Percentiles rank a stretch among this genome's conserved stretches.
phyloP scores from a whole-genome alignment of 2,113 vertebrate species.

The Macquaria ambigua region DNA sequence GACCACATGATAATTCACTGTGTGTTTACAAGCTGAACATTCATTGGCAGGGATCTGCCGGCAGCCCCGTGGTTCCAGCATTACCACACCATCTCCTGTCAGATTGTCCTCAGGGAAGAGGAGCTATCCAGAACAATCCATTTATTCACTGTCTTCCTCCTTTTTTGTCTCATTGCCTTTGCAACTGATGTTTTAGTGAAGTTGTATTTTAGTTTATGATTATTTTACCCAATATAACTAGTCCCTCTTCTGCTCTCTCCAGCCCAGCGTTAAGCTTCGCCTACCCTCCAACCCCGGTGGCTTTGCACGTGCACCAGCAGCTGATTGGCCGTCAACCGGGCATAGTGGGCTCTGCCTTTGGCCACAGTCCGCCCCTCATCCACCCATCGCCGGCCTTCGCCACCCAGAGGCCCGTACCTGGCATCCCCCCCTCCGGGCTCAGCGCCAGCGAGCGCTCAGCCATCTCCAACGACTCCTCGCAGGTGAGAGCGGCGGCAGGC shows the following conservation, averaged over 20 bases:
- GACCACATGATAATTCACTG: slow-evolving; percentile 71
- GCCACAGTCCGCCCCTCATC: slow-evolving; percentile 97
- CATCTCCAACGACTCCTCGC: slow-evolving; percentile 90
- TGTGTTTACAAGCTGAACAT: slow-evolving; percentile 80
- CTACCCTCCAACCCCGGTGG: slow-evolving; percentile 95
- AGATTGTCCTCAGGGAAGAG: slow-evolving; percentile 80
- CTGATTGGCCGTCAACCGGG: slow-evolving; percentile 94
- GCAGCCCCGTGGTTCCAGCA: slow-evolving; percentile 72
- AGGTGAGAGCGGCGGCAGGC: slow-evolving; percentile 87
- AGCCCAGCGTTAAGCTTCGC: slow-evolving; percentile 97
- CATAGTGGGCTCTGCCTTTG: slow-evolving; percentile 94
- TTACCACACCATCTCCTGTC: slow-evolving; percentile 78
- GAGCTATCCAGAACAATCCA: slow-evolving; percentile 80
- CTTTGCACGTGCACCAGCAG: slow-evolving; percentile 97
- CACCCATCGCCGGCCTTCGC: slow-evolving; percentile 95
- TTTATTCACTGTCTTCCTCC: slow-evolving; percentile 66
- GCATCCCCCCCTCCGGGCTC: slow-evolving; percentile 90
- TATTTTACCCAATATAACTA: not conserved
- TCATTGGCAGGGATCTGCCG: slow-evolving; percentile 69
- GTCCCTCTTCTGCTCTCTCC: not conserved
- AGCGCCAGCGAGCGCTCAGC: slow-evolving; percentile 91
- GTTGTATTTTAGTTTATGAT: slow-evolving; percentile 35
- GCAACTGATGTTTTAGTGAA: slow-evolving; percentile 46
- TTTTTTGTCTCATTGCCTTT: slow-evolving; percentile 27
- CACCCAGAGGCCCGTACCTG: slow-evolving; percentile 93